Evolutionary conservation across 64 coral and sea anemone genomes (phyloP), one percentile per base, ranked within the genome.

Genomic region (Porites australiensis): DNA sequence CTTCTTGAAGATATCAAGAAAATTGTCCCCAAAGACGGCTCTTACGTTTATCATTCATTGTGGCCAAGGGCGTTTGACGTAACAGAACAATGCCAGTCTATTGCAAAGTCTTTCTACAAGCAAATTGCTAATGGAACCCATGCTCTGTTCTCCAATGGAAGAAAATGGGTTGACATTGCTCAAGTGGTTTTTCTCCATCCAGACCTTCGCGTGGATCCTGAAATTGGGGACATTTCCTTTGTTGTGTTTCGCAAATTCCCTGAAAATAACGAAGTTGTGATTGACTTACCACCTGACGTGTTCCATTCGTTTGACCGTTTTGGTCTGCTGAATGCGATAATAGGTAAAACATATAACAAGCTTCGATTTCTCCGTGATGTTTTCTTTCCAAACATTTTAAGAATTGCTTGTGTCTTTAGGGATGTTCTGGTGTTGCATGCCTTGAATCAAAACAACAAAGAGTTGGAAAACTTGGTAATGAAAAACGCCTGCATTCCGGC

Each of bases 21-120:
- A 9, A 70, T 83, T 74, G 44, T 19, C 16, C n/a, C 63, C 13
- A 48, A 68, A 27, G 89, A 54, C 16, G 77, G 66, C n/a, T 58
- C 15, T 73, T 92, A 92, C 19, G 8, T n/a, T 18, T 98, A 91
- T 61, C 92, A 98, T 63, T 54, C 44, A 6, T 77, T 98, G 2
- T 98, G 94, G 96, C 96, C 96, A 50, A 95, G 46, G 13, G 72
- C 64, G 44, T 20, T 1, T 19, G 47, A 61, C 45, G 46, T 94
- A 44, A 50, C 61, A 6, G 16, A 44, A 75, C 69, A 79, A 16
- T 93, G 79, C 16, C 13, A 19, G 53, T 11, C 53, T 55, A 55
- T 55, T 55, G 53, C 11, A 11, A 55, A 5, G 5, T 55, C 53
- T 0, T 55, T 55, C 53, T 55, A 55, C 11, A 55, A 5, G 53